phyloP scores from a whole-genome alignment of 2,797 vertebrate genomes.

The Mormyrops boulengeri region DNA sequence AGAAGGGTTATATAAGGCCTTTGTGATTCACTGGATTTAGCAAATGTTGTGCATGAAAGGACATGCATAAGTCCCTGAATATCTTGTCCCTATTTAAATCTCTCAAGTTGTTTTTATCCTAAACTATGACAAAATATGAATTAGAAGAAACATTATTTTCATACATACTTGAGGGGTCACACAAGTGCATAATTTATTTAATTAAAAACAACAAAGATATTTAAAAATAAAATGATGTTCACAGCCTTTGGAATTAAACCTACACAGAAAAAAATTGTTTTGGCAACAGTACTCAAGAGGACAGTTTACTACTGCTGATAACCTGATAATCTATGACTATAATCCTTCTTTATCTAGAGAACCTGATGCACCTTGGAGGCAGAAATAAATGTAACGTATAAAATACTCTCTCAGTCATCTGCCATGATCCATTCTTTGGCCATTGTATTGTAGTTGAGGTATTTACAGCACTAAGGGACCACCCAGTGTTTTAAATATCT shows the following conservation, averaged over 20 bases:
- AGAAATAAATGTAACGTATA: background rate
- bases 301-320: background rate
- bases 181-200: background rate
- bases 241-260: background rate
- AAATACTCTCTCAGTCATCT: background rate
- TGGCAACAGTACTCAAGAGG: background rate
- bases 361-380: background rate
- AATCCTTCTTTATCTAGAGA: background rate
- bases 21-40: slow-evolving; percentile 37
- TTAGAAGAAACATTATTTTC: background rate
- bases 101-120: background rate
- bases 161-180: background rate
- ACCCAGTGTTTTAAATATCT: background rate
- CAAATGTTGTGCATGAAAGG: slow-evolving; percentile 11
- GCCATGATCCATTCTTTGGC: background rate
- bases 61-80: background rate
- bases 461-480: background rate
- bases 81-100: background rate
- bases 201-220: background rate
- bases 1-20: slow-evolving; percentile 36
- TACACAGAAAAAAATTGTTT: background rate
- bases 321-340: background rate
- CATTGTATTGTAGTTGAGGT: background rate
- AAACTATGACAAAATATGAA: background rate
- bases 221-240: background rate